Base-by-base conservation (phyloP, 2,888 invertebrate genomes). In the Osedax fenrisi region DNA sequence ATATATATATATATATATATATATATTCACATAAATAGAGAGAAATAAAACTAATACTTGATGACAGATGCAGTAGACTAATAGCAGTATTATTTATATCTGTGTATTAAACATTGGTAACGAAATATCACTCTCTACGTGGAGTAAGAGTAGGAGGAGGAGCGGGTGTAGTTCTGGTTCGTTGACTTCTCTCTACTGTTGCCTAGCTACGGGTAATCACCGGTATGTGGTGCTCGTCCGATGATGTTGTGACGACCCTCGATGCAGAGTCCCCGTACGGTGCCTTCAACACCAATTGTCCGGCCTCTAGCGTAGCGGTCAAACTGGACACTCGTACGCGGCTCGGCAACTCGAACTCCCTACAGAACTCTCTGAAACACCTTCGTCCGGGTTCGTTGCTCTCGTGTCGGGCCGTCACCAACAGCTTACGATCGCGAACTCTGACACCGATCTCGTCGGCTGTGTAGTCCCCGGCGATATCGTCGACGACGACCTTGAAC, bases 281-380 rank as follows among this genome's bases (percentile, higher is more conserved):
- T 2, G 84, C 84, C 76, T 84, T 84, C n/a, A 84, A 80, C 26
- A 81, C 81, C 64, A 84, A 78, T 75, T 81, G 81, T 2, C 82
- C 82, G 66, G 83, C 83, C 61, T 83, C 83, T 5, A 81, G 81
- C 73, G 83, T 80, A 75, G 81, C 82, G 17, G 84, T 81, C 26
- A 84, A 83, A 3, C 81, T 79, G 56, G 82, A 79, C 26, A 83
- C 82, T 75, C 84, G 83, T 21, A 84, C 83, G 73, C 80, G 79
- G 62, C 82, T 82, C 1, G 84, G 84, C 26, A 84, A 79, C 75
- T 84, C 84, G 76, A 84, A 84, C 76, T 84, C 83, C 75, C 83
- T 82, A 76, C 82, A 83, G 76, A 84, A 84, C 75, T 84, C 83
- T 74, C 82, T 82, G 77, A 83, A 81, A 72, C 83, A 80, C 17